Evolutionary conservation across 1,140 invertebrate species (phyloP).

Genomic region (Colletes latitarsis): DNA sequence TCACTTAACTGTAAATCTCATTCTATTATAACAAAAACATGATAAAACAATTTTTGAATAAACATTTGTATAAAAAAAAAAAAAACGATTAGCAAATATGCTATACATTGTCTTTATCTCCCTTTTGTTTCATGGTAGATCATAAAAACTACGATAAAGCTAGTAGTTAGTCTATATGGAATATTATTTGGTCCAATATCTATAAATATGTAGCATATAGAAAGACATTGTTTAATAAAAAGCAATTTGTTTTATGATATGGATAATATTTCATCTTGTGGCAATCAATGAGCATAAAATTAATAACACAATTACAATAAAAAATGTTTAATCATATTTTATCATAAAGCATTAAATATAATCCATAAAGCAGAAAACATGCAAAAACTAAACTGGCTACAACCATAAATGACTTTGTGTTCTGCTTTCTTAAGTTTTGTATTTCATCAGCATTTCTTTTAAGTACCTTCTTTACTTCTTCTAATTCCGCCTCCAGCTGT

Average conservation of each 20-base stretch:
- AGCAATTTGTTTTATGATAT: no score
- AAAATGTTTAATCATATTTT: slow-evolving; percentile 31
- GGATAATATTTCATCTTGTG: no score
- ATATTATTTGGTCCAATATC: background rate
- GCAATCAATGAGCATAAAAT: background rate
- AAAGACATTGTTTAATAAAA: background rate
- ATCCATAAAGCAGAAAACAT: slow-evolving; percentile 71
- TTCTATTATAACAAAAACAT: background rate
- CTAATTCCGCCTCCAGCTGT: slow-evolving; percentile 71
- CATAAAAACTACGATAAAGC: background rate
- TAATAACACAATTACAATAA: background rate
- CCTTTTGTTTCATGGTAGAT: background rate
- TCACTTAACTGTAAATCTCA: background rate
- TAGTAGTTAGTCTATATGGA: background rate
- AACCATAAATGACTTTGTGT: slow-evolving; percentile 74
- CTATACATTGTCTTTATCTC: background rate
- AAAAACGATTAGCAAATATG: background rate
- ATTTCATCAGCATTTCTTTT: slow-evolving; percentile 71
- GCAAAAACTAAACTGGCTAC: slow-evolving; percentile 70
- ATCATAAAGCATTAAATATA: slow-evolving; percentile 65
- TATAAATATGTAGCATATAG: background rate
- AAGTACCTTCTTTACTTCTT: slow-evolving; percentile 70
- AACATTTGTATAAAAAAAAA: background rate
- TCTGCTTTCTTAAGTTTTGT: slow-evolving; percentile 68
- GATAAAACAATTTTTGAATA: background rate